Conservation (phyloP, 1,140 invertebrate species). For the Pinna nobilis region DNA sequence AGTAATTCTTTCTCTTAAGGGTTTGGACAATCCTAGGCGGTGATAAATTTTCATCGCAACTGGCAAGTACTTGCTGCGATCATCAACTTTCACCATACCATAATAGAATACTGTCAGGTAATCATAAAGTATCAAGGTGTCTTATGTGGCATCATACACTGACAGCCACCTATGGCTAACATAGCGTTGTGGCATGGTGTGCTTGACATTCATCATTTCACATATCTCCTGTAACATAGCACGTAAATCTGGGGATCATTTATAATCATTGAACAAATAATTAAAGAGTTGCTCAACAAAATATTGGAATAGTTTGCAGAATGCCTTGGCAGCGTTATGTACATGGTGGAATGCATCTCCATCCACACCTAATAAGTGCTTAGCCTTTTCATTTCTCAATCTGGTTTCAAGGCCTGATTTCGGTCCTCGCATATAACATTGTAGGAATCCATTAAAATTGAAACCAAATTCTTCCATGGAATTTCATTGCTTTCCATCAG, state of each 20-base stretch:
- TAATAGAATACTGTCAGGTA: conserved; percentile 16
- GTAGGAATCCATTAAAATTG: conserved; percentile 59
- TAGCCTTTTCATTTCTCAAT: conserved; percentile 42
- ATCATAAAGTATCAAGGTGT: conserved; percentile 10
- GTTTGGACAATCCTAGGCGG: conserved; percentile 4
- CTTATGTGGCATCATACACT: conserved; percentile 17
- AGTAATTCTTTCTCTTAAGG: conserved; percentile 12
- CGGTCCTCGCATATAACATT: conserved; percentile 59
- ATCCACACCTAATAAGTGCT: conserved; percentile 60
- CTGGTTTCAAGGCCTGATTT: conserved; percentile 56
- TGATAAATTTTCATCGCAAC: conserved; percentile 5
- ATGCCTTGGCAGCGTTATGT: conserved; percentile 52
- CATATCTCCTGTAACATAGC: conserved; percentile 52
- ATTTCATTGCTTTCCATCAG: conserved; percentile 36
- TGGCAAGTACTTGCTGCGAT: conserved; percentile 15
- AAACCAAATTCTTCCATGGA: conserved; percentile 55
- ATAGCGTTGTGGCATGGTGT: conserved; percentile 45
- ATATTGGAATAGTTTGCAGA: conserved; percentile 56
- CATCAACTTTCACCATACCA: neutral
- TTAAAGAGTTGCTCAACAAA: conserved; percentile 42
- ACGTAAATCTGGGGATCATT: conserved; percentile 53
- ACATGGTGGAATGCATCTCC: conserved; percentile 61
- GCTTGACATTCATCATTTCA: conserved; percentile 38
- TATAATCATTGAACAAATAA: conserved; percentile 57
- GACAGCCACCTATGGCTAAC: conserved; percentile 24